These are phyloP conservation scores for Dexiosoma caninum DNA, from an alignment of 2,888 invertebrate genomes.

Conservation along the genomic window DNA sequence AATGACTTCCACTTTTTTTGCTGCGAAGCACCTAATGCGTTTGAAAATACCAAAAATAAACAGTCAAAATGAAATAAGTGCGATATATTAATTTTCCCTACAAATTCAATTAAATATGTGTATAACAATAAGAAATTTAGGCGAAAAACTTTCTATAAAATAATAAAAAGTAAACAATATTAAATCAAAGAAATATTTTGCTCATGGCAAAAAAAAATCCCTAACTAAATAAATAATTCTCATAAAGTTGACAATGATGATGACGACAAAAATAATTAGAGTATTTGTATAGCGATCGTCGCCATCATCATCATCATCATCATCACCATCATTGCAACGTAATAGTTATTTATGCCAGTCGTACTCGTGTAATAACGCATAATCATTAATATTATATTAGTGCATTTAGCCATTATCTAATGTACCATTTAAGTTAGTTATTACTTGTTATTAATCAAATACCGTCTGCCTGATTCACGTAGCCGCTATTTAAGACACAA, in stretches of 20 bases:
- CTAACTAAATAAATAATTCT: conserved; percentile 21
- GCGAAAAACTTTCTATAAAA: conserved; percentile 15
- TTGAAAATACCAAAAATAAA: too few relatives aligned
- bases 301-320: conserved; percentile 5
- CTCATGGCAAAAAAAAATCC: conserved; percentile 44
- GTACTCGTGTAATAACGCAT: background rate
- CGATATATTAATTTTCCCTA: conserved; percentile 24
- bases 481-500: conserved; percentile 21
- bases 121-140: conserved; percentile 1
- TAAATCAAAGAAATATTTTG: conserved; percentile 39
- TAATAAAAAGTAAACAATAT: conserved; percentile 28
- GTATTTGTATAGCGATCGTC: background rate
- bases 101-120: conserved; percentile 6
- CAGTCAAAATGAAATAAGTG: too few relatives aligned
- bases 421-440: conserved; percentile 31
- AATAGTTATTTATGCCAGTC: conserved; percentile 4
- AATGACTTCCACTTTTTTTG: too few relatives aligned
- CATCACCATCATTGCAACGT: conserved; percentile 20
- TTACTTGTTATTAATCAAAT: conserved; percentile 11
- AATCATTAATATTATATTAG: conserved; percentile 24
- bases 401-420: conserved; percentile 19
- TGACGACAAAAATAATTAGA: background rate
- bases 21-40: too few relatives aligned
- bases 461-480: conserved; percentile 3
- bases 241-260: conserved; percentile 22